Base-by-base conservation (phyloP, 2,113 vertebrate species). In the Hypomesus transpacificus region DNA sequence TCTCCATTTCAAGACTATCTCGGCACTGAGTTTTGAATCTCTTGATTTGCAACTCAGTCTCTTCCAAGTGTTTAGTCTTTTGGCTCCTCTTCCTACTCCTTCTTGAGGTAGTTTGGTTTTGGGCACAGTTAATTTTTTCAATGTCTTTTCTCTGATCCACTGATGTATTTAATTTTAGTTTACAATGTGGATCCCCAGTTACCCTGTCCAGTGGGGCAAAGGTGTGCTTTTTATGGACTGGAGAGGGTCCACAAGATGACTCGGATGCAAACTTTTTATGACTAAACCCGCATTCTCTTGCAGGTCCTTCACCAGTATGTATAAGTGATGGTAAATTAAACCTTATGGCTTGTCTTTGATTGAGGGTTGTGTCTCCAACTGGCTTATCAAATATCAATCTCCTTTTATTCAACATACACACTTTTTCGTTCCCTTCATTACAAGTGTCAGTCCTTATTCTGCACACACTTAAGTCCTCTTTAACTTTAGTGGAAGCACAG, bases 41-140 rank as follows among this genome's bases (percentile, higher is more conserved):
- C 71, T 95, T 96, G 58, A 88, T 28, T 31, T 84, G 76, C 0
- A 85, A 78, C 53, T 91, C 90, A 0, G 83, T 87, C 20, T 92
- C 92, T 46, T 97, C 94, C 85, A 95, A 39, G 84, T 96, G 96
- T 89, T 96, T 98, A 1, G 92, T 97, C 86, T 97, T 98, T 80
- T 94, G 95, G 70, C 86, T 93, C 59, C 94, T 90, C 83, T 98
- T 98, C 16, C 87, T 90, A 54, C 95, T 94, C 54, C 91, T 87
- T 0, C 92, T 77, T 72, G 94, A 89, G 64, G 92, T 80, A 20
- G 92, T 87, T 46, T 80, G 87, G 80, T 82, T 88, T 64, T 75
- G 81, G 50, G 77, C 58, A 64, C 61, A 69, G 26, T 22, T 71
- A 69, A 73, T 71, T 22, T 78, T 61, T 50, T 81, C 72, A 0